phyloP scores from a whole-genome alignment of 2,113 vertebrate genomes.

The Neotragus pygmaeus region DNA sequence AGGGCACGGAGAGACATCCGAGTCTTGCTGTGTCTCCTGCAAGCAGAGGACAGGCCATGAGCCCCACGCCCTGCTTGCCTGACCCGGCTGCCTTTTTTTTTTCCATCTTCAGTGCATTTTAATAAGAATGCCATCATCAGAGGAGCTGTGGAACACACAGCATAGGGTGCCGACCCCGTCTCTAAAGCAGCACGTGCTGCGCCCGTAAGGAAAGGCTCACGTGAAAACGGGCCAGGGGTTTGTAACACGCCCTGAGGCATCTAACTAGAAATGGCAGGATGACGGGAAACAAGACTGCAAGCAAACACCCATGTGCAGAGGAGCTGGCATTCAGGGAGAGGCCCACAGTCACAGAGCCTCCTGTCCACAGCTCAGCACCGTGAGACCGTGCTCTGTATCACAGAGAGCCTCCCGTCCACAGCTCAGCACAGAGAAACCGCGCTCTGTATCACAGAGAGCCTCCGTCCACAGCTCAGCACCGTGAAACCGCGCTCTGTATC shows the following conservation, averaged over 20 bases:
- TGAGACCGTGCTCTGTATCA: no score
- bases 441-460: no score
- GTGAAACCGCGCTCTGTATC: no score
- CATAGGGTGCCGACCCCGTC: background rate
- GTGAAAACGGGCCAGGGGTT: background rate
- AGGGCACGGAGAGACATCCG: conserved; percentile 82
- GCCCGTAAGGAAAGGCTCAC: background rate
- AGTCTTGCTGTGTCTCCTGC: conserved; percentile 92
- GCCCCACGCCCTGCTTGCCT: background rate
- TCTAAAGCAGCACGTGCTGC: background rate
- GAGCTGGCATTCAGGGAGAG: background rate
- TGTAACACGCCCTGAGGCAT: rapidly evolving
- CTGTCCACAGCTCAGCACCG: background rate
- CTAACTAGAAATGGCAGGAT: background rate
- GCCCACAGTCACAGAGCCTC: background rate
- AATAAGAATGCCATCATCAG: background rate
- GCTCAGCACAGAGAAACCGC: no score
- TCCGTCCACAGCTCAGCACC: no score
- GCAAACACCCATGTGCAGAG: background rate
- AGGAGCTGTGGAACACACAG: background rate
- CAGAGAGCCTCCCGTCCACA: no score
- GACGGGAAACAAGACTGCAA: background rate
- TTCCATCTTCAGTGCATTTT: background rate
- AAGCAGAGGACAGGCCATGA: conserved; percentile 75
- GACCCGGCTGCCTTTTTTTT: background rate